These are phyloP conservation scores for Myanophis thanlyinensis DNA, from an alignment of 2,113 vertebrate species.

Conservation along the genomic window DNA sequence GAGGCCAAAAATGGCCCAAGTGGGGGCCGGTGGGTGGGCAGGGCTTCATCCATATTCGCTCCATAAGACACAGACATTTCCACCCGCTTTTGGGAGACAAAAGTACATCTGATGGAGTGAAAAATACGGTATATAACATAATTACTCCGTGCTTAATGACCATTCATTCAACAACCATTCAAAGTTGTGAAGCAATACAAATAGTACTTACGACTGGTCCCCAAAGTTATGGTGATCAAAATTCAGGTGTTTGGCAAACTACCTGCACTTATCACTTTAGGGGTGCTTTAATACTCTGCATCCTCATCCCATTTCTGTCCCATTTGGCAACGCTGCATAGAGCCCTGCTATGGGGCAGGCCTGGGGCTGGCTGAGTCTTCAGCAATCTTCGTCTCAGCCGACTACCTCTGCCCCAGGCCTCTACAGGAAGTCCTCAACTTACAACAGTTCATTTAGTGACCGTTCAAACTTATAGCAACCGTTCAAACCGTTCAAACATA, in stretches of 20 bases:
- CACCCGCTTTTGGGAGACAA: too few relatives aligned
- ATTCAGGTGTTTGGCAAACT: background rate
- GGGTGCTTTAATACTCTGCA: background rate
- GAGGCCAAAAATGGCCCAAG: too few relatives aligned
- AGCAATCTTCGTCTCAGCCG: background rate
- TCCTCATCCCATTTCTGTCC: background rate
- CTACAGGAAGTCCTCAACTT: background rate
- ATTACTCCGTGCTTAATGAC: background rate
- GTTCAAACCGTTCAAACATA: too few relatives aligned
- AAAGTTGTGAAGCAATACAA: background rate
- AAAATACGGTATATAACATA: too few relatives aligned
- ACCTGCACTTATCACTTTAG: background rate
- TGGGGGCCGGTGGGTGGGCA: too few relatives aligned
- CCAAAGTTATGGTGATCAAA: background rate
- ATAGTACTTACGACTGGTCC: background rate
- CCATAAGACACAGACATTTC: too few relatives aligned
- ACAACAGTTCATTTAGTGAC: too few relatives aligned
- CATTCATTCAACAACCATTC: background rate
- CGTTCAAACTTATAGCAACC: too few relatives aligned
- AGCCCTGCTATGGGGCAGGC: background rate
- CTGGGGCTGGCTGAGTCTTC: background rate
- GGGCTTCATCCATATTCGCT: too few relatives aligned
- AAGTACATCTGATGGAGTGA: too few relatives aligned
- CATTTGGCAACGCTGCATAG: background rate
- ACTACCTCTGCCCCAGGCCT: background rate